Evolutionary conservation across 2,888 invertebrate genomes (phyloP).

Genomic region (Clusia tigrina): DNA sequence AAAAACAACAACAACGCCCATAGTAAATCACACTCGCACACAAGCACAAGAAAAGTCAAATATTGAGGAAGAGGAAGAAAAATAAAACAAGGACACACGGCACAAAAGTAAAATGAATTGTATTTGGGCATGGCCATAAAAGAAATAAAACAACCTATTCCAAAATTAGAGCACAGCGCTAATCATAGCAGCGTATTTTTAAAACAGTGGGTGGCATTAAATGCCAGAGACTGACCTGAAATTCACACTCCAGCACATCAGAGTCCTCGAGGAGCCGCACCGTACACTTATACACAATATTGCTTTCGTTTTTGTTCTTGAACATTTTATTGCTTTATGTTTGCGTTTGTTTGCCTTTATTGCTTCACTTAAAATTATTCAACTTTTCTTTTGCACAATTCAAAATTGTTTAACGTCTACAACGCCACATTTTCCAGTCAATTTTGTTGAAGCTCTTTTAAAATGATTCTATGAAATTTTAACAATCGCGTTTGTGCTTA

Average conservation of each 20-base stretch:
- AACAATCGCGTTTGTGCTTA: background rate
- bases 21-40: conserved; percentile 14
- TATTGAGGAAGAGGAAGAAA: no score
- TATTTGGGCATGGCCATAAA: no score
- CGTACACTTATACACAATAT: conserved; percentile 84
- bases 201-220: no score
- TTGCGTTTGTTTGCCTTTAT: background rate
- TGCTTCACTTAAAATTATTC: background rate
- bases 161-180: no score
- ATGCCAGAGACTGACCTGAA: conserved; percentile 71
- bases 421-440: background rate
- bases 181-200: no score
- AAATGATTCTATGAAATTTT: background rate
- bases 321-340: conserved; percentile 47
- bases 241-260: conserved; percentile 91
- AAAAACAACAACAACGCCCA: conserved; percentile 17
- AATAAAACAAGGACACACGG: no score
- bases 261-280: conserved; percentile 89
- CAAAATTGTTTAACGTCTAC: background rate
- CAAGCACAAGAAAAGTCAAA: background rate
- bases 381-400: background rate
- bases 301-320: conserved; percentile 74
- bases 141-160: no score
- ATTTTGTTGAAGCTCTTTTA: background rate
- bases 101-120: no score